Evolutionary conservation across 1,140 invertebrate genomes (phyloP).

Genomic region (Saxidomus purpurata): DNA sequence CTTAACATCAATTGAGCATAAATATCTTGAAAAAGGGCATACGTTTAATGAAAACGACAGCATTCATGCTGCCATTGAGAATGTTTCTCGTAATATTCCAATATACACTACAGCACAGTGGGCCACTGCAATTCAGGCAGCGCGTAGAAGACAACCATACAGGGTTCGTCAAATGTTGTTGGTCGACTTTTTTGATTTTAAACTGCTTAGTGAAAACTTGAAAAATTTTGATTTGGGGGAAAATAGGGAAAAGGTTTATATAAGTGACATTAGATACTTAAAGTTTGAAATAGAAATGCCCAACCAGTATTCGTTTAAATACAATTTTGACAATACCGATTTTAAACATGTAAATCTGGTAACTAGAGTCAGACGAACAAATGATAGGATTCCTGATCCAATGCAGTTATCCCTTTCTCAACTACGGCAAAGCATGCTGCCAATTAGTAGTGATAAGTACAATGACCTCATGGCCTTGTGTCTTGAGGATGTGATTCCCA

Average conservation of each 20-base stretch:
- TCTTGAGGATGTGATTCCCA: background rate
- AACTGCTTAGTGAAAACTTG: background rate
- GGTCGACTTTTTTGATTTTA: background rate
- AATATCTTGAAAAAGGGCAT: constrained; percentile 16
- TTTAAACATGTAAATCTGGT: background rate
- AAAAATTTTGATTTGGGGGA: background rate
- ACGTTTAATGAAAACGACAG: constrained; percentile 38
- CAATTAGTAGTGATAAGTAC: constrained; percentile 1
- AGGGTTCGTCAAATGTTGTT: background rate
- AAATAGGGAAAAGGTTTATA: background rate
- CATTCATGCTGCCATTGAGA: constrained; percentile 44
- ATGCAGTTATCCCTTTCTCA: background rate
- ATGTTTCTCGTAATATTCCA: background rate
- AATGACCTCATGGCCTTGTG: background rate
- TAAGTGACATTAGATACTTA: background rate
- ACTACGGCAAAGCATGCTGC: background rate
- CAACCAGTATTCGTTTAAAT: background rate
- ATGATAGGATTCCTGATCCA: background rate
- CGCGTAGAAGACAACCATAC: no score
- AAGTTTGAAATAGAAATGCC: background rate
- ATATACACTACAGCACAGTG: constrained; percentile 10
- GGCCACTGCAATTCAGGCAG: no score
- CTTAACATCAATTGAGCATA: constrained; percentile 20
- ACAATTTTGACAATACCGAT: background rate
- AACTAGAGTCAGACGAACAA: background rate